Evolutionary conservation across 2,113 vertebrate genomes (phyloP), one percentile per base, ranked within the genome.

Genomic region (Neolamprologus caudopunctatus): DNA sequence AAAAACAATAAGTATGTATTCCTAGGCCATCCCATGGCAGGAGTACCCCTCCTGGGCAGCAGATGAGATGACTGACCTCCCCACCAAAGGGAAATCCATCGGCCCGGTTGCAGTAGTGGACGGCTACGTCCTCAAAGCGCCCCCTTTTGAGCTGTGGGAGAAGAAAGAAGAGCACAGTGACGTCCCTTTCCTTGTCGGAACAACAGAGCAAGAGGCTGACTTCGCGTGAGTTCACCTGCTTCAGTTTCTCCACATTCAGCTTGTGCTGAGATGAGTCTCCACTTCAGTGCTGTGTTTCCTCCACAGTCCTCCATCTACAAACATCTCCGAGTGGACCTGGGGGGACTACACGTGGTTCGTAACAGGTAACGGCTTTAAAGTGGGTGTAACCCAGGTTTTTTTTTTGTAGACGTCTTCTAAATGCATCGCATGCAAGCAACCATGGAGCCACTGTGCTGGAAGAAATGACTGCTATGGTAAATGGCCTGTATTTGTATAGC

Each of bases 311-410:
- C 21, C 50, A 2, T 82, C 78, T 81, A 7, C 19, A 4, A 97
- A 97, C 92, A 96, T 97, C 58, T 96, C 96, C 3, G 6, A 2
- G 21, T 97, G 97, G 97, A 96, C 90, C 9, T 96, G 95, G 95
- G 94, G 12, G 0, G 96, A 97, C 92, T 96, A 96, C 80, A 6
- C 3, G 1, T 97, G 96, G 96, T 95, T 96, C 68, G 96, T 97
- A 2, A 96, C 80, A 87, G 93, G 97, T 97, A 93, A 92, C 1
- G 3, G 10, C 16, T 8, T 50, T 21, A 31, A 47, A 63, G 17
- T 1, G 31, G 9, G 31, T 35, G 9, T 63, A 63, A 19, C 16
- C 28, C 1, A 4, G 28, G 26, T 0, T 1, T 42, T 1, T 17
- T 21, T 31, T 19, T 33, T 61, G 9, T 63, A 63, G 6, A 11